A percentile compares a stretch with the other conserved stretches of the same genome.
Evolutionary conservation across 2,797 vertebrate species (phyloP).

Genomic region (Petrocephalus schoutedeni): DNA sequence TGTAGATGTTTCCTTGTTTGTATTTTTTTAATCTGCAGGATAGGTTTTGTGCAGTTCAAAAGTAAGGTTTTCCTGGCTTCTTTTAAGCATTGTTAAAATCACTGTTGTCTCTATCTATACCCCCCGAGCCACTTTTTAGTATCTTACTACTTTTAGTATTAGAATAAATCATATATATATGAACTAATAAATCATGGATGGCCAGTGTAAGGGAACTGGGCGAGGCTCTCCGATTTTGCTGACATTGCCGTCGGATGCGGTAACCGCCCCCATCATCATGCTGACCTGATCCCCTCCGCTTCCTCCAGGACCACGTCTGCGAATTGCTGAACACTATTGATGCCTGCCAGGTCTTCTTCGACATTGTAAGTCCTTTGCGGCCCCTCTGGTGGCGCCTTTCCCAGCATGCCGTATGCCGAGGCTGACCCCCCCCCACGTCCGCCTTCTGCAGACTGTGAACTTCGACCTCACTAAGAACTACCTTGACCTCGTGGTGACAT

Average conservation of each 20-base stretch:
- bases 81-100: not conserved
- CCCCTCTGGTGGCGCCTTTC: not conserved
- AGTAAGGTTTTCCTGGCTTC: not conserved
- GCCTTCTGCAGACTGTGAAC: constrained; percentile 80
- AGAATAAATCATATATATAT: not conserved
- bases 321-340: constrained; percentile 97
- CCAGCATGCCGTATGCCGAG: not conserved
- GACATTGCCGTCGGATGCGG: not conserved
- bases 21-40: not conserved
- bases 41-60: not conserved
- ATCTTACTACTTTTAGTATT: not conserved
- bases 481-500: constrained; percentile 93
- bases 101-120: not conserved
- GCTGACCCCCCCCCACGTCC: not conserved
- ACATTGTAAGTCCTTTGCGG: constrained; percentile 77
- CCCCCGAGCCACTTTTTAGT: too few relatives aligned
- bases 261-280: not conserved
- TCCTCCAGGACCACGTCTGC: constrained; percentile 87
- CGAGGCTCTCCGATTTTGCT: not conserved
- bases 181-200: not conserved
- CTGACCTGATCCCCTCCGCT: not conserved
- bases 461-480: constrained; percentile 98
- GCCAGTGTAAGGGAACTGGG: not conserved
- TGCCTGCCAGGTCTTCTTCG: constrained; percentile 98
- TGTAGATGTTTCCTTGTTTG: not conserved